A percentile compares a stretch with the other conserved stretches of the same genome.
These are phyloP conservation scores for Sitta carolinensis DNA, from an alignment of 2,797 vertebrate species.

Conservation along the genomic window DNA sequence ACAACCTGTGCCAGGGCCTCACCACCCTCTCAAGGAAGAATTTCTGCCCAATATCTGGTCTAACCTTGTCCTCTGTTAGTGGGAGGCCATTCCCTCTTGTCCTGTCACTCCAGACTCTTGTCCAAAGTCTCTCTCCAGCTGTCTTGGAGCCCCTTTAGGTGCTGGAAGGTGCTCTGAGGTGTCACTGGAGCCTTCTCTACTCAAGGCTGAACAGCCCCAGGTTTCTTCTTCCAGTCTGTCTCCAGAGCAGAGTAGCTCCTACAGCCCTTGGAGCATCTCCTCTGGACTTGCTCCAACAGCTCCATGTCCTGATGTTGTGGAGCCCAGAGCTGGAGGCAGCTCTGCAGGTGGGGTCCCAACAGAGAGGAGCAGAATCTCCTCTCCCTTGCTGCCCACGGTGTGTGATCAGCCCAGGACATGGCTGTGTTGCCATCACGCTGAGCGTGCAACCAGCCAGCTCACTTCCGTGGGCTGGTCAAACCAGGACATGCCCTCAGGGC, in stretches of 20 bases:
- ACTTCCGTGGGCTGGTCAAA: no score
- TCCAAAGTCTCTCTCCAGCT: background rate
- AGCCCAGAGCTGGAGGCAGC: background rate
- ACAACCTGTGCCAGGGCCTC: background rate
- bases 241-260: background rate
- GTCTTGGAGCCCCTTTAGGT: background rate
- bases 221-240: background rate
- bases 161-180: background rate
- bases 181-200: background rate
- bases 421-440: rapidly evolving
- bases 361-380: background rate
- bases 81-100: background rate
- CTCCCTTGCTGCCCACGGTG: background rate
- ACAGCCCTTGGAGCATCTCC: background rate
- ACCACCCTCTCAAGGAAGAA: background rate
- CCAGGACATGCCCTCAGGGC: background rate
- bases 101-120: background rate
- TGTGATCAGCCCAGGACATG: background rate
- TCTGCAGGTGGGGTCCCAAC: background rate
- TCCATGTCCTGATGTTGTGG: background rate
- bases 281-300: background rate
- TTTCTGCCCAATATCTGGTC: background rate
- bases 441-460: no score
- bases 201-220: background rate
- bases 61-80: background rate